Conservation (phyloP, 2,888 invertebrate species). For the Autographa gamma region DNA sequence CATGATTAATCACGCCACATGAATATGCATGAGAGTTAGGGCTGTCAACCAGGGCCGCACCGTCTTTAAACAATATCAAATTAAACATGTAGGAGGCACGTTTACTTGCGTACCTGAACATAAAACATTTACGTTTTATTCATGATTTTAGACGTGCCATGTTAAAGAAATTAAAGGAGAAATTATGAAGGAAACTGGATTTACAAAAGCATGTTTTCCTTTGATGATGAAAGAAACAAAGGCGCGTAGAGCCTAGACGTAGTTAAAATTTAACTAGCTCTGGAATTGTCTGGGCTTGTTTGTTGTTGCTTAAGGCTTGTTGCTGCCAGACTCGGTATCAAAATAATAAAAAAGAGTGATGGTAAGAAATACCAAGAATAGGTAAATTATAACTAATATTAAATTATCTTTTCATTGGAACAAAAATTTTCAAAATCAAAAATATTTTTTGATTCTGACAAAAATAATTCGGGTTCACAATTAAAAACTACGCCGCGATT, state of each 20-base stretch:
- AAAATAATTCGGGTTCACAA: too few species aligned
- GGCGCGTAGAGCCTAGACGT: not conserved
- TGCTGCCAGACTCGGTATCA: not conserved
- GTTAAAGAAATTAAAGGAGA: slow-evolving; percentile 36
- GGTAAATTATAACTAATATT: too few species aligned
- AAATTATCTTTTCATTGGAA: too few species aligned
- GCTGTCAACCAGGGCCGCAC: slow-evolving; percentile 75
- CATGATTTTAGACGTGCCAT: slow-evolving; percentile 44
- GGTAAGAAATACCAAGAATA: not conserved
- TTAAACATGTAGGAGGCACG: slow-evolving; percentile 76
- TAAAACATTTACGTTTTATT: slow-evolving; percentile 51
- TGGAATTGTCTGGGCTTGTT: not conserved
- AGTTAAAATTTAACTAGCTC: not conserved
- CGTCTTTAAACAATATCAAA: slow-evolving; percentile 85
- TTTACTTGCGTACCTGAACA: slow-evolving; percentile 54
- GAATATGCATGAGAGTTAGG: slow-evolving; percentile 86
- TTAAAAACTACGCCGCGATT: not conserved
- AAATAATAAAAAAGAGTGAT: not conserved
- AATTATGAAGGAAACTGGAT: slow-evolving; percentile 22
- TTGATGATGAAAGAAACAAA: slow-evolving; percentile 1
- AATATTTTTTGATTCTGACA: too few species aligned
- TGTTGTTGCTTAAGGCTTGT: not conserved
- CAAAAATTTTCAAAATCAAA: too few species aligned
- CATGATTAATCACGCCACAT: slow-evolving; percentile 86
- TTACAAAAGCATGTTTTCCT: slow-evolving; percentile 10